Base-by-base conservation (phyloP, 2,797 vertebrate species). In the Dromococcyx pavoninus region DNA sequence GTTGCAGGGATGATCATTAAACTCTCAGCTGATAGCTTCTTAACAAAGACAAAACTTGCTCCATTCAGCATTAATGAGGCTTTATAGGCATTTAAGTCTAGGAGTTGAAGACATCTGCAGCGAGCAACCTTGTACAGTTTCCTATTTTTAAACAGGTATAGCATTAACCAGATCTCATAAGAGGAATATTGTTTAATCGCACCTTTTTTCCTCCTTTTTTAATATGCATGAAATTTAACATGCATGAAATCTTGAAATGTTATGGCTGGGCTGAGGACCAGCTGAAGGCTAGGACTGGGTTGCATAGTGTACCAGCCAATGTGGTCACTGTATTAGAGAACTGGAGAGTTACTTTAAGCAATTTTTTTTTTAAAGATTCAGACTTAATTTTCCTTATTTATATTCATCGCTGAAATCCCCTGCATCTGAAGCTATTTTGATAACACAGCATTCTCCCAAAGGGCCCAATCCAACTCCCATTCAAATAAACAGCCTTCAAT, bases 401-500 rank as follows among this genome's bases (percentile, higher is more conserved):
- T 93, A 97, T 96, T 95, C 94, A 94, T 84, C 7, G 0, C 87
- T 43, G 91, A 93, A 92, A 95, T 88, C 64, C 89, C 73, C 82
- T 51, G 79, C 86, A 92, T 94, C 88, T 88, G 87, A 95, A 92
- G 80, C 89, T 95, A 93, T 91, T 96, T 35, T 73, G 89, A 94
- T 96, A 94, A 82, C 64, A 65, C 44, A 64, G 82, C 82, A 24
- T 74, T 88, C 37, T 95, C 96, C 94, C 95, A 85, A 88, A 96
- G 88, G 92, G 90, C 56, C 77, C 74, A 85, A 88, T 84, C 89
- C 94, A 94, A 94, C 85, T 95, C 94, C 91, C 93, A 96, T 94
- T 97, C 94, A 96, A 96, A 95, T 90, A 95, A 95, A 96, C 92
- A 94, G 94, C 86, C 83, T 96, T 96, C 95, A 95, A 86, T 86